Conservation (phyloP, 2,113 vertebrate species). For the Kryptolebias marmoratus region DNA sequence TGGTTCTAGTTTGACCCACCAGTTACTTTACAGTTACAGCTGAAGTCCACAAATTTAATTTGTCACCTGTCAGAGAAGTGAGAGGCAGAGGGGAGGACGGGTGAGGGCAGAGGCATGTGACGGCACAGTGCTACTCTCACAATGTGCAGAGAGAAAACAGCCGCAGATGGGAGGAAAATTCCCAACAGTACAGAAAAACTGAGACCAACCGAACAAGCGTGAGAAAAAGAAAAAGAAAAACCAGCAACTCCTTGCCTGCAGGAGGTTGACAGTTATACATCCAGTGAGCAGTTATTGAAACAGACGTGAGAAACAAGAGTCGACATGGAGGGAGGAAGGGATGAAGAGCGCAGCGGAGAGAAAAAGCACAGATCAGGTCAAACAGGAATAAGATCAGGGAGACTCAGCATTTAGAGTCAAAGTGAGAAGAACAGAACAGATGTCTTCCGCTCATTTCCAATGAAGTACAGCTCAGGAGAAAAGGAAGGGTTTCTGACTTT, state of each 20-base stretch:
- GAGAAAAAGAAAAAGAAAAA: constrained; percentile 32
- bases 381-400: constrained; percentile 58
- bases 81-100: constrained; percentile 36
- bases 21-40: constrained; percentile 25
- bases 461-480: constrained; percentile 34
- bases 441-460: constrained; percentile 32
- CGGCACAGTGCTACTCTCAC: constrained; percentile 64
- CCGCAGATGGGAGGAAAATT: constrained; percentile 31
- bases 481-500: constrained; percentile 1
- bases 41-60: constrained; percentile 66
- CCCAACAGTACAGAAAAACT: constrained; percentile 7
- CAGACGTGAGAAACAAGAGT: constrained; percentile 21
- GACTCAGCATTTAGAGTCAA: constrained; percentile 65
- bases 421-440: constrained; percentile 56
- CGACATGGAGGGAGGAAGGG: constrained; percentile 18
- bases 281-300: constrained; percentile 45
- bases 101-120: constrained; percentile 67
- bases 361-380: constrained; percentile 36
- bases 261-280: constrained; percentile 55
- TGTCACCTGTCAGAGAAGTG: constrained; percentile 64
- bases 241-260: constrained; percentile 33
- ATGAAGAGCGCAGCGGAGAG: constrained; percentile 27
- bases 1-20: neutral
- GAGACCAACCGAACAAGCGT: constrained; percentile 20
- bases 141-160: constrained; percentile 62